A percentile compares a stretch with the other conserved stretches of the same genome.
Evolutionary conservation across 2,888 invertebrate genomes (phyloP).

Genomic region (Scrobipalpa costella): DNA sequence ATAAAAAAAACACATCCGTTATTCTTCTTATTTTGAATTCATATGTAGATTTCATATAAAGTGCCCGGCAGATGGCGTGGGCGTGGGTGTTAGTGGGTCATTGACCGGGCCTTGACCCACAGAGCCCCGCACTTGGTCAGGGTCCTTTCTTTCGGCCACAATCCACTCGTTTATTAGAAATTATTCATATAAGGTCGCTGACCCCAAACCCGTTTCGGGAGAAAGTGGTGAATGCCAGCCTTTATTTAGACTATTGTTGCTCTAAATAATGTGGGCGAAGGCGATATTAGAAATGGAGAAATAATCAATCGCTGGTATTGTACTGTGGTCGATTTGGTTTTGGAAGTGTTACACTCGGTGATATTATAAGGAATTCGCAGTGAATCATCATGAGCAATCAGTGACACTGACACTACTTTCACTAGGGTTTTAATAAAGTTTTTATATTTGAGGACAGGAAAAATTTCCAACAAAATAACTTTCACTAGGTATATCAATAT

Average conservation of each 20-base stretch:
- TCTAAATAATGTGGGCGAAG: conserved; percentile 12
- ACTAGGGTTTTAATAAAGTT: background rate
- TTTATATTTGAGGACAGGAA: too few species aligned
- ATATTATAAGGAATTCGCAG: conserved; percentile 5
- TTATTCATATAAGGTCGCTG: conserved; percentile 33
- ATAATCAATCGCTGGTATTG: conserved; percentile 14
- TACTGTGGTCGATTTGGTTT: conserved; percentile 16
- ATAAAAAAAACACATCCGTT: background rate
- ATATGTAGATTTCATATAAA: conserved; percentile 15
- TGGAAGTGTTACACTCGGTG: conserved; percentile 14
- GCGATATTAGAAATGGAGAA: conserved; percentile 5
- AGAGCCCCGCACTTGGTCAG: conserved; percentile 35
- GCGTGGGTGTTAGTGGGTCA: conserved; percentile 52
- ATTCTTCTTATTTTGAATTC: background rate
- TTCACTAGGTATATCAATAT: too few species aligned
- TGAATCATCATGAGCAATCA: conserved; percentile 9
- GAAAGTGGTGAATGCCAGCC: conserved; percentile 33
- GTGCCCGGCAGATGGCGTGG: conserved; percentile 28
- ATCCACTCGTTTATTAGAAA: conserved; percentile 35
- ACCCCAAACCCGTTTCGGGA: conserved; percentile 27
- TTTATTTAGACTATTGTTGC: conserved; percentile 26
- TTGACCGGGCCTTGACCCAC: conserved; percentile 71
- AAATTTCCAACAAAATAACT: too few species aligned
- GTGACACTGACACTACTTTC: conserved; percentile 10
- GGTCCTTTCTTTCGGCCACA: conserved; percentile 35